Percentiles rank a stretch among this genome's conserved stretches.
Conservation (phyloP, 2,797 vertebrate species). For the Lagodon rhomboides region DNA sequence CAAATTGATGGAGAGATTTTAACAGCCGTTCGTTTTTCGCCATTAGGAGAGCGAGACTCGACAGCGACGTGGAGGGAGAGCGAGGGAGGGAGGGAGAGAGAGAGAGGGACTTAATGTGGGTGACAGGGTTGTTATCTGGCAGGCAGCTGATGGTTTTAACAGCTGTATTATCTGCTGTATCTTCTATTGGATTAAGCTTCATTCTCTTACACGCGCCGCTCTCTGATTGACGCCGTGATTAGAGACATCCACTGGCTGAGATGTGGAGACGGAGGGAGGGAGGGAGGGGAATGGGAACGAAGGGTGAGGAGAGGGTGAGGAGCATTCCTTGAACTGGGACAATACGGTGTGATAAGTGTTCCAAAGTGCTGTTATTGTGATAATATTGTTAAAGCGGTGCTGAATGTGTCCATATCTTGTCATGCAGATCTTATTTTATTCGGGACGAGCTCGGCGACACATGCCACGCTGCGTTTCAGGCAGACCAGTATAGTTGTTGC, state of each 20-base stretch:
- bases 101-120: constrained; percentile 61
- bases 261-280: constrained; percentile 25
- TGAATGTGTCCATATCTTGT: neutral
- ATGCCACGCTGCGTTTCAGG: too few relatives aligned
- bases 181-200: constrained; percentile 80
- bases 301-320: neutral
- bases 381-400: neutral
- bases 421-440: neutral
- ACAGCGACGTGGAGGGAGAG: constrained; percentile 42
- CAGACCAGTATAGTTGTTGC: too few relatives aligned
- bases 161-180: constrained; percentile 80
- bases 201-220: constrained; percentile 62
- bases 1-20: constrained; percentile 54
- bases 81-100: constrained; percentile 19
- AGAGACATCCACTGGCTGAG: constrained; percentile 73
- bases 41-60: constrained; percentile 60
- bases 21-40: constrained; percentile 71
- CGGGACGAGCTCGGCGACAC: neutral
- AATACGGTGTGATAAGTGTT: neutral
- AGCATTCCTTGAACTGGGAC: constrained; percentile 24
- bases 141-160: constrained; percentile 76
- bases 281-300: neutral
- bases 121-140: constrained; percentile 78
- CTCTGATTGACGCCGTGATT: constrained; percentile 81
- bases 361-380: neutral